Base-by-base conservation (phyloP, 2,113 vertebrate genomes). In the Callaeas wilsoni region DNA sequence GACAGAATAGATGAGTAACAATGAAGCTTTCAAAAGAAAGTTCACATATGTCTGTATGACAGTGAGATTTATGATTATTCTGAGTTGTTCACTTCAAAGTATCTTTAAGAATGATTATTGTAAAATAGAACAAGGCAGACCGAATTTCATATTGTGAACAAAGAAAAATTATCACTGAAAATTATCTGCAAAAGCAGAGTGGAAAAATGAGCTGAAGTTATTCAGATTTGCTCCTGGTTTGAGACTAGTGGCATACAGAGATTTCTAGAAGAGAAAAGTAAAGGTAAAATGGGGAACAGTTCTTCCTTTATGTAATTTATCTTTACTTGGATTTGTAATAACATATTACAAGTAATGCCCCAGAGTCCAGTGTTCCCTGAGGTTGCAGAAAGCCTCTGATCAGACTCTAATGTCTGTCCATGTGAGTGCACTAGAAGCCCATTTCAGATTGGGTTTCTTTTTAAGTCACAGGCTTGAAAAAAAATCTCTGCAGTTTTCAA, bases 31-130 rank as follows among this genome's bases (percentile, higher is more conserved):
- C 83, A 90, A 55, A 93, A 95, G 90, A 77, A 86, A 93, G 82
- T 80, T 92, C 91, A 94, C 91, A 90, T 92, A 89, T 93, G 91
- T 86, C 63, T 86, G 17, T 77, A 90, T 94, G 90, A 93, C 87
- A 95, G 57, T 85, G 59, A 94, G 84, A 96, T 97, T 97, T 96
- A 96, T 91, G 95, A 80, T 94, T 93, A 89, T 84, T 92, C 90
- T 70, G 69, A 69, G 67, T 86, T 96, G 82, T 75, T 93, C 90
- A 96, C 87, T 95, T 97, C 95, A 96, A 95, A 94, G 91, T 95
- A 96, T 90, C 78, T 94, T 90, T 80, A 92, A 92, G 75, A 79
- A 93, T 59, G 52, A 70, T 85, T 94, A 91, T 69, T 93, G 70
- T 88, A 95, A 91, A 86, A 94, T 44, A 76, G 79, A 84, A 65